Evolutionary conservation across 2,113 vertebrate genomes (phyloP).

Genomic region (Oreochromis aureus): DNA sequence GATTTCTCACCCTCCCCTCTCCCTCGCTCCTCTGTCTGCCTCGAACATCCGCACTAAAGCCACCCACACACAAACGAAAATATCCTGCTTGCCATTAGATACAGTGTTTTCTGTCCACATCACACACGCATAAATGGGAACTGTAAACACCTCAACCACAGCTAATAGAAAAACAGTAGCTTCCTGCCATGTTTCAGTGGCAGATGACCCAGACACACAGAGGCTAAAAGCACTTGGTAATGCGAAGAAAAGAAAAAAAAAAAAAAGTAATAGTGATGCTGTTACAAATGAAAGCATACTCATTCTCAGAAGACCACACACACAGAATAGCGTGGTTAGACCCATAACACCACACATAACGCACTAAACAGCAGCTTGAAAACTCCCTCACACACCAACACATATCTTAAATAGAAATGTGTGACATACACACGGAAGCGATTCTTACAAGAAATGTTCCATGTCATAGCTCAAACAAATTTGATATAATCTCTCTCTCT

Average conservation of each 20-base stretch:
- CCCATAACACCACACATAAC: neutral
- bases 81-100: slow-evolving; percentile 8
- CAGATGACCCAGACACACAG: neutral
- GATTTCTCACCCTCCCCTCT: slow-evolving; percentile 12
- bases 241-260: neutral
- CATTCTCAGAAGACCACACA: neutral
- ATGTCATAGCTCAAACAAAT: neutral
- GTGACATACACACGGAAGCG: neutral
- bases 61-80: slow-evolving; percentile 41
- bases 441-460: neutral
- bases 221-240: neutral
- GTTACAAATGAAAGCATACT: neutral
- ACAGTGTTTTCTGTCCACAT: neutral
- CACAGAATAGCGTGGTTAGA: neutral
- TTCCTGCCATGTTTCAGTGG: neutral
- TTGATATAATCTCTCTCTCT: neutral
- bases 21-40: neutral
- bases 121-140: neutral
- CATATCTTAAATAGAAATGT: neutral
- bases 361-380: neutral
- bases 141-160: neutral
- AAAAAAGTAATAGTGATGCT: neutral
- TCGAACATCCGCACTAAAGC: neutral
- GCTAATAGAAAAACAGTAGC: neutral
- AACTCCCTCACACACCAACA: neutral